phyloP scores from a whole-genome alignment of 2,888 invertebrate species.

The Leptogaster cylindrica region DNA sequence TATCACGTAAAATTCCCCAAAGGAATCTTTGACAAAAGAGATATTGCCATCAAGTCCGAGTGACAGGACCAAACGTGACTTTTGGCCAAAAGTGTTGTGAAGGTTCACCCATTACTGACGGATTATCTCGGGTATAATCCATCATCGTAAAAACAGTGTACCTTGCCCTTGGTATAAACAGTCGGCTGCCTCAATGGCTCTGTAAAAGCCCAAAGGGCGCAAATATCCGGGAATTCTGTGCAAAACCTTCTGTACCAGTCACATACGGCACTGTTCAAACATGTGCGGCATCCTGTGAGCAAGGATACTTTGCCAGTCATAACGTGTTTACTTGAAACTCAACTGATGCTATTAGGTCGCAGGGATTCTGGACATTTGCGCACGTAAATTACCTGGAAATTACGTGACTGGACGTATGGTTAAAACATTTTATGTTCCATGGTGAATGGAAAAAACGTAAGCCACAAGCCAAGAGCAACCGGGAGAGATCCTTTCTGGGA shows the following conservation, averaged over 20 bases:
- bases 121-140: background rate
- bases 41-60: too few species aligned
- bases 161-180: background rate
- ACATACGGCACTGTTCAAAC: background rate
- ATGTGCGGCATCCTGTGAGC: background rate
- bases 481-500: background rate
- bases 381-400: conserved; percentile 37
- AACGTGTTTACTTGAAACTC: background rate
- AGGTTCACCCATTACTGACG: background rate
- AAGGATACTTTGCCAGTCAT: background rate
- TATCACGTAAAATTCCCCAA: too few species aligned
- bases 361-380: conserved; percentile 5
- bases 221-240: background rate
- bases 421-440: conserved; percentile 9
- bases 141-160: background rate
- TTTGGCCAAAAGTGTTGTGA: background rate
- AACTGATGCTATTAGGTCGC: background rate
- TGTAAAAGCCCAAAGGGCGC: background rate
- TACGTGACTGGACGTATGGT: conserved; percentile 17
- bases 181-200: background rate
- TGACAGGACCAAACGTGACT: conserved; percentile 8
- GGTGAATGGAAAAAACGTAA: conserved; percentile 1
- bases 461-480: background rate
- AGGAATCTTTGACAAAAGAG: too few species aligned
- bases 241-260: background rate